Base-by-base conservation (phyloP, 1,140 invertebrate genomes). In the Homalodisca vitripennis region DNA sequence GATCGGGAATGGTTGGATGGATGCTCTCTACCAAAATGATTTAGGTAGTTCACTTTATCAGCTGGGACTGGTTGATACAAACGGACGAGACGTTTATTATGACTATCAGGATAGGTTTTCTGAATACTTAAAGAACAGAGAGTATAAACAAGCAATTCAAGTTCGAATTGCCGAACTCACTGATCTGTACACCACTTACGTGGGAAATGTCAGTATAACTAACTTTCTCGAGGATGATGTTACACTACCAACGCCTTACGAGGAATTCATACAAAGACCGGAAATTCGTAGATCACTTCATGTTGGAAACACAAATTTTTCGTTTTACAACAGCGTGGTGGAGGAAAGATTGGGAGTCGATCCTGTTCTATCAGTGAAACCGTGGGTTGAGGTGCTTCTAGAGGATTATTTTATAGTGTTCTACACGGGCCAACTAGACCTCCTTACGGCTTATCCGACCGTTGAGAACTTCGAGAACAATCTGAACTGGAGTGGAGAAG, bases 1-100 rank as follows among this genome's bases (percentile, higher is more conserved):
- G 0, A 94, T 96, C 76, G 93, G 93, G 0, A 93, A 95, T 81
- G 93, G 93, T 0, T 81, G 93, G 0, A 88, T 86, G 69, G 93
- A 95, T 80, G 92, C 93, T 0, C 80, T 86, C 31, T 85, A 90
- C 77, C 91, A 93, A 80, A 75, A 92, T 0, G 78, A 88, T 14
- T 94, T 93, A 77, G 88, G 90, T 6, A 86, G 90, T 73, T 92
- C 92, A 80, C 84, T 95, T 53, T 93, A 92, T 76, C 88, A 91
- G 75, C 78, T 92, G 62, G 93, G 93, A 0, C 80, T 73, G 1
- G 55, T 73, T 30, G 72, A 71, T 53, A 30, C 82, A 22, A 48
- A 55, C 14, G 60, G 27, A 84, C 76, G 73, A 80, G 51, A 70
- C 85, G 41, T 51, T 31, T 69, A 70, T 60, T 1, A 48, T 13